phyloP scores from a whole-genome alignment of 2,113 vertebrate genomes.

The Pristiophorus japonicus region DNA sequence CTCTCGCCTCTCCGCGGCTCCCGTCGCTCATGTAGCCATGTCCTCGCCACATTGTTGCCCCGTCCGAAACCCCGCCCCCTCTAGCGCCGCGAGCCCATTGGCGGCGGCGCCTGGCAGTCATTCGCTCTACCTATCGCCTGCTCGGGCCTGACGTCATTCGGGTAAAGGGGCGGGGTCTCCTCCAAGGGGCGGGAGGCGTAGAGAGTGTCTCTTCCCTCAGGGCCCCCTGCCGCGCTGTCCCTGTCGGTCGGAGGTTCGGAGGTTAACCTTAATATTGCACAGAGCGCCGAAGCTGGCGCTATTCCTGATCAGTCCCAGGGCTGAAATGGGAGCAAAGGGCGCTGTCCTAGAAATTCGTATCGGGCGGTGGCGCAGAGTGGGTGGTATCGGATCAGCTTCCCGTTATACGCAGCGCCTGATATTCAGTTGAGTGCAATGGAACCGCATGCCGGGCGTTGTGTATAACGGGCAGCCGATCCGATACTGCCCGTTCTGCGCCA shows the following conservation, averaged over 20 bases:
- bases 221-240: no score
- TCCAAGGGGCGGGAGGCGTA: no score
- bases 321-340: neutral
- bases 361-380: no score
- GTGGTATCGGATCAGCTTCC: no score
- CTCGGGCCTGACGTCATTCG: neutral
- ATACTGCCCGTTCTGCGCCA: no score
- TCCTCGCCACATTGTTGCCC: neutral
- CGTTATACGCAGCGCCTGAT: no score
- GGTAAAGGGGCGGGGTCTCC: neutral
- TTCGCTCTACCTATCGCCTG: neutral
- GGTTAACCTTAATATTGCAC: neutral
- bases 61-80: neutral
- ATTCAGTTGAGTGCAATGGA: no score
- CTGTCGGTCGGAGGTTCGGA: no score
- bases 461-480: no score
- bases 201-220: no score
- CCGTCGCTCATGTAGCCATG: neutral
- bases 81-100: neutral
- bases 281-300: neutral
- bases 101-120: neutral
- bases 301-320: neutral
- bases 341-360: no score
- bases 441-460: no score
- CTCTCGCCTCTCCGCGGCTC: neutral